Evolutionary conservation across 2,888 invertebrate species (phyloP), one percentile per base, ranked within the genome.

Genomic region (Luperina nickerlii): DNA sequence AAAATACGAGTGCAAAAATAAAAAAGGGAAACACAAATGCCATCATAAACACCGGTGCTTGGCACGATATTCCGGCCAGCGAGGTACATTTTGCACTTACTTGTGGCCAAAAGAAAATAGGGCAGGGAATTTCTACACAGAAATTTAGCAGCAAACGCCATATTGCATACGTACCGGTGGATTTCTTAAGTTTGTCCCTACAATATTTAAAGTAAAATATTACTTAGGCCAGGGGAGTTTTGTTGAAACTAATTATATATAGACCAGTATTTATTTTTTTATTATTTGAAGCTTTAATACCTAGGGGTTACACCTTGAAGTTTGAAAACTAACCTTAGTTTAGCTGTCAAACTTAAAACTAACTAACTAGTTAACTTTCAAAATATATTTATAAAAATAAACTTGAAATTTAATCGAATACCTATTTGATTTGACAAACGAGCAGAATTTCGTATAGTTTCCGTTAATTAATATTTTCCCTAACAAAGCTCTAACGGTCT

Each of bases 31-130:
- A 83, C 85, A 84, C 74, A 83, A 89, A 87, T 83, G 84, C 65
- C 81, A 81, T 81, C 87, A 86, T 89, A 90, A 89, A 89, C 89
- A 87, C 87, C 72, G 78, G 82, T 86, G 88, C 90, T 90, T 90
- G 90, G 90, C 90, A 90, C 90, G 74, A 71, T 90, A 84, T 85
- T 81, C 90, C 83, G 78, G 81, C 82, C 78, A 85, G 82, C 83
- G 77, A 85, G 86, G 88, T 88, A 90, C 89, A 88, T 87, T 90
- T 87, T 88, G 83, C 87, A 90, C 90, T 91, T 89, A 90, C 90
- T 91, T 90, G 89, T 82, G 90, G 90, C 82, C 81, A 86, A 87
- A 81, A 88, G 81, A 88, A 91, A 91, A 89, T 89, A 89, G 86
- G 84, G 85, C 84, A 88, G 86, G 84, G 81, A 86, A 90, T 91